Evolutionary conservation across 2,113 vertebrate species (phyloP).

Genomic region (Coracopsis vasa): DNA sequence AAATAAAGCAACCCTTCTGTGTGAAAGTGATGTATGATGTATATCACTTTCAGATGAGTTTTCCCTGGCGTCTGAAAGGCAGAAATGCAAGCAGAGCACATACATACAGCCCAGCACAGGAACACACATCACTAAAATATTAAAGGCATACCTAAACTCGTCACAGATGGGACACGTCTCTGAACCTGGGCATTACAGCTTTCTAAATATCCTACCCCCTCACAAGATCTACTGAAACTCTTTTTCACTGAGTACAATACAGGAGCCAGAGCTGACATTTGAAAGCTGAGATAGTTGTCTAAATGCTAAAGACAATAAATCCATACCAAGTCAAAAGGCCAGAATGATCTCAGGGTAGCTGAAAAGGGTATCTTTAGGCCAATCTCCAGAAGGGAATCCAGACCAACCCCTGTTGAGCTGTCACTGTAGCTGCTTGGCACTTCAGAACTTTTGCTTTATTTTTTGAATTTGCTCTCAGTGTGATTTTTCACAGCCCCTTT

Average conservation of each 20-base stretch:
- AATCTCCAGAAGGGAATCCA: not conserved
- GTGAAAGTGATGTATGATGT: not conserved
- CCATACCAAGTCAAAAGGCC: not conserved
- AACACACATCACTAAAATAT: not conserved
- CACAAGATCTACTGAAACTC: not conserved
- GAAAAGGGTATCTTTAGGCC: not conserved
- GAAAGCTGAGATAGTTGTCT: not conserved
- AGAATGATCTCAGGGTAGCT: not conserved
- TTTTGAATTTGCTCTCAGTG: not conserved
- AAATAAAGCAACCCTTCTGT: not conserved
- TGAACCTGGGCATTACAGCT: not conserved
- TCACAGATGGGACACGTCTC: not conserved
- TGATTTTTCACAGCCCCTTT: not conserved
- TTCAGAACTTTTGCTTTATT: not conserved
- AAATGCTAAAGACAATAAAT: conserved; percentile 10
- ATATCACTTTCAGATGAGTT: not conserved
- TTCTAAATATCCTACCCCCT: not conserved
- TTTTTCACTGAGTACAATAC: not conserved
- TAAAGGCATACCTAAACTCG: not conserved
- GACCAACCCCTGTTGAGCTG: not conserved
- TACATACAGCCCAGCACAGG: not conserved
- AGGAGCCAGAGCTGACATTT: not conserved
- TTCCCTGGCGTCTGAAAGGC: not conserved
- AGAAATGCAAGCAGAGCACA: not conserved
- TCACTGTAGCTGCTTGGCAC: not conserved